Base-by-base conservation (phyloP, 2,888 invertebrate species). In the Folsomia manolachei region DNA sequence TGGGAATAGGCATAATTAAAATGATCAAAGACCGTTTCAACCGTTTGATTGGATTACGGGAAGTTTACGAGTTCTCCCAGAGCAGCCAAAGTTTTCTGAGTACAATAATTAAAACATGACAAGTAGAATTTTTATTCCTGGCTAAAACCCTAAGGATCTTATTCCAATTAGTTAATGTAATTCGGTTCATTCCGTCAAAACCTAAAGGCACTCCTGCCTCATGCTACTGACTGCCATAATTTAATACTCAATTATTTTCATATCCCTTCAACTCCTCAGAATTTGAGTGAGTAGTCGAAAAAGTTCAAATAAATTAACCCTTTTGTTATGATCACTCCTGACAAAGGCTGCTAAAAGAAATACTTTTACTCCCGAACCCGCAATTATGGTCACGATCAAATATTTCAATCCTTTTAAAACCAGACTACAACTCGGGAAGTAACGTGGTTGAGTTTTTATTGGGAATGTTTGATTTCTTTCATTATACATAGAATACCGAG, bases 241-340 rank as follows among this genome's bases (percentile, higher is more conserved):
- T 39, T 39, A 39, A 39, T 4, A 39, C 39, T 39, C 39, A 39
- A 39, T 39, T 39, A 39, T 39, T 39, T 39, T 39, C 39, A 39
- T 39, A 4, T 27, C 19, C 11, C 14, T 51, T 51, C 11, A 51
- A 51, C 11, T 51, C 14, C 51, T 51, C 11, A 51, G 51, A 9
- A 11, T 51, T 14, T 51, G 51, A 51, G 11, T 11, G 51, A 51
- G 51, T 14, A 51, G 14, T 14, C 62, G 18, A 27, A 26, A 24
- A 64, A 64, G 11, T 27, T 27, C 64, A 64, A 27, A 25, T 64
- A 64, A 64, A 64, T 64, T 64, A 64, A 64, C 64, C 27, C 27
- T 19, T 64, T 63, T 7, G 11, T 63, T n/a, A n/a, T n/a, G n/a
- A n/a, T n/a, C n/a, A n/a, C n/a, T n/a, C n/a, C n/a, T n/a, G n/a